Evolutionary conservation across 2,113 vertebrate genomes (phyloP), one percentile per base, ranked within the genome.

Genomic region (Cyphotilapia sp.): DNA sequence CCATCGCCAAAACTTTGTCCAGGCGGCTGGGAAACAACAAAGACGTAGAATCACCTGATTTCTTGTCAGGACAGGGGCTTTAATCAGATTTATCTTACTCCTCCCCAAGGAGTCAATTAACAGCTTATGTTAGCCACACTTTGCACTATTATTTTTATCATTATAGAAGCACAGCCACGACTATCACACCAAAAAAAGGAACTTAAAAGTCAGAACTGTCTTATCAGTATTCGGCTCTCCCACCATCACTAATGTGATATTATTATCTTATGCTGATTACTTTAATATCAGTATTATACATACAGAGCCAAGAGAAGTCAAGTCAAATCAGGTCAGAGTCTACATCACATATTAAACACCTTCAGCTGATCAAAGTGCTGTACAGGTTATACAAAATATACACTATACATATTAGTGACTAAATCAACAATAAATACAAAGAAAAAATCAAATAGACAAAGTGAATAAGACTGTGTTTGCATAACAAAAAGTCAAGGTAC

Each of bases 1-100:
- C 97, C 83, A 92, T 95, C 0, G 98, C 97, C 96, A 99, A 88
- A 0, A 97, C 97, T 94, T 98, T 97, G 95, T 99, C 99, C 93
- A 99, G 95, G 2, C 99, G 99, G 93, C 99, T 99, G 93, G 2
- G 76, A 81, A 84, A 31, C 3, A 17, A 33, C 12, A 31, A 19
- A 78, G 45, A 13, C 2, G 27, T 7, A 59, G 47, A 38, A 53
- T 69, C 63, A 38, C 11, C 27, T 8, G 45, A 78, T 51, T 31
- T 78, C 45, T 78, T 13, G 27, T 78, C 27, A 12, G 27, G 45
- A 31, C 27, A 78, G 27, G 9, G 10, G 45, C 17, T 49, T 78
- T 47, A 11, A 19, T 49, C 42, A 49, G 71, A 66, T 45, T 74
- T 17, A 40, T 45, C 66, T 74, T 74, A 42, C 8, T 16, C 38